Evolutionary conservation across 92 coral and sea anemone genomes (phyloP).

Genomic region (Bergia sp.): DNA sequence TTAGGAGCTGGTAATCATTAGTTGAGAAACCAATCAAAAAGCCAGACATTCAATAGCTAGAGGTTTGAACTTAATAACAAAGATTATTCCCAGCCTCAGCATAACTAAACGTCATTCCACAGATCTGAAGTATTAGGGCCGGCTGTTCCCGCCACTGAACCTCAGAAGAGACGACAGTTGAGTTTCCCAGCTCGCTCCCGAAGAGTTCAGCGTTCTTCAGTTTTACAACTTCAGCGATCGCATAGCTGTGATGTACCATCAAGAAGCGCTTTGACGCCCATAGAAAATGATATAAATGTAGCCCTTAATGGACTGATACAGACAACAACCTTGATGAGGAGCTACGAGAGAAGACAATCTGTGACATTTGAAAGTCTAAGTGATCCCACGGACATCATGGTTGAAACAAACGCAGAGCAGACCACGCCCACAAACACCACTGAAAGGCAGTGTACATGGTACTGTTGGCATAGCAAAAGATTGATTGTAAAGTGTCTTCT

Average conservation of each 20-base stretch:
- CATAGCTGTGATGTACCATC: background rate
- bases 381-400: background rate
- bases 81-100: no score
- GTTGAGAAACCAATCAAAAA: no score
- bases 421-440: background rate
- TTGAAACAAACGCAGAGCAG: background rate
- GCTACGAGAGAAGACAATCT: background rate
- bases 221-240: background rate
- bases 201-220: background rate
- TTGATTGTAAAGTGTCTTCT: background rate
- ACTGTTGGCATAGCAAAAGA: constrained; percentile 14
- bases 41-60: no score
- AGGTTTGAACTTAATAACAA: no score
- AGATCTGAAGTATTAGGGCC: background rate
- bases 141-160: no score
- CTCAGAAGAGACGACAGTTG: background rate
- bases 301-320: background rate
- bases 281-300: background rate
- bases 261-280: background rate
- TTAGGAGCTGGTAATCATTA: no score
- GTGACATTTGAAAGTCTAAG: background rate
- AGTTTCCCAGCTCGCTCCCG: background rate
- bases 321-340: background rate
- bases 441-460: constrained; percentile 18
- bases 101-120: background rate